Conservation (phyloP, 64 coral and sea anemone species). For the Pachyseris speciosa region DNA sequence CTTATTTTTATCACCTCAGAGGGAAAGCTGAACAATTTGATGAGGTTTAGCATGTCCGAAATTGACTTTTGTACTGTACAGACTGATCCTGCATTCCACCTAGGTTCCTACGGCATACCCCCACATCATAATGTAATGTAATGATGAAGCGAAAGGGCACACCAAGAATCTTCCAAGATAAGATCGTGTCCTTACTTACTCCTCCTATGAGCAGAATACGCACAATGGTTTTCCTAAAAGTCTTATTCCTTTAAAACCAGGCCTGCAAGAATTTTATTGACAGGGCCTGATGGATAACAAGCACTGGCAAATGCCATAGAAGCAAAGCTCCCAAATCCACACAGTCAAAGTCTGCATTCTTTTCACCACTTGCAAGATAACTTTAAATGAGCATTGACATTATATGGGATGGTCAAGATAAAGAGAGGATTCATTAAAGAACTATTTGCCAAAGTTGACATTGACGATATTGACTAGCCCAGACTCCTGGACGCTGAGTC, state of each 20-base stretch:
- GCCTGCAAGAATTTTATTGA: not conserved
- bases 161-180: constrained; percentile 3
- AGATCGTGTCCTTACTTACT: constrained; percentile 16
- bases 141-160: constrained; percentile 15
- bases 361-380: constrained; percentile 36
- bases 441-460: constrained; percentile 27
- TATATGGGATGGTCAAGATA: not conserved
- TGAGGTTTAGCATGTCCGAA: constrained; percentile 41
- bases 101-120: constrained; percentile 50
- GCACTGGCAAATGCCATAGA: constrained; percentile 13
- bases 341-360: constrained; percentile 12
- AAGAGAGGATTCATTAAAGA: constrained; percentile 25
- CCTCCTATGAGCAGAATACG: constrained; percentile 3
- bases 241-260: not conserved
- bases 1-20: not conserved
- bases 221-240: not conserved
- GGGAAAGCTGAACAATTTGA: constrained; percentile 34
- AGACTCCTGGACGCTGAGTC: constrained; percentile 19
- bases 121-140: constrained; percentile 48
- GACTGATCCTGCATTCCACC: constrained; percentile 23
- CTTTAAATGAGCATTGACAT: not conserved
- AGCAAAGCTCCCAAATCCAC: constrained; percentile 17
- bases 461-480: not conserved
- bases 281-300: constrained; percentile 24
- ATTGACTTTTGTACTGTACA: constrained; percentile 55